Conservation (phyloP, 2,888 invertebrate species). For the Eulithis testata region DNA sequence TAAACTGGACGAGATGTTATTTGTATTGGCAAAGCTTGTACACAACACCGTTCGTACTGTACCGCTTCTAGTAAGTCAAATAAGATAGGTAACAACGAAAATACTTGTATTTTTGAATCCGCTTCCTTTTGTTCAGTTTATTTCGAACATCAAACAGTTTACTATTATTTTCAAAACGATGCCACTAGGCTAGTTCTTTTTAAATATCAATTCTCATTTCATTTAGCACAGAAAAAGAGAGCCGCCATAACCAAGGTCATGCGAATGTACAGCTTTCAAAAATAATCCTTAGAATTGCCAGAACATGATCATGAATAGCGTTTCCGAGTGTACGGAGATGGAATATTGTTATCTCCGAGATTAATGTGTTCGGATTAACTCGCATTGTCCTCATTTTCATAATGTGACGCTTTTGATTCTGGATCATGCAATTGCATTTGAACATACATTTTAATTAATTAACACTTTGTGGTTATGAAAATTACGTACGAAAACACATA, state of each 20-base stretch:
- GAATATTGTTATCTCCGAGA: constrained; percentile 16
- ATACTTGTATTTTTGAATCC: neutral
- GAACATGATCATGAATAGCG: neutral
- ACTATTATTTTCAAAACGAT: too few relatives aligned
- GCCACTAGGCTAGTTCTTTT: too few relatives aligned
- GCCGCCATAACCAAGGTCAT: too few relatives aligned
- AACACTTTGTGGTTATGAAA: constrained; percentile 11
- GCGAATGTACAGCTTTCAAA: neutral
- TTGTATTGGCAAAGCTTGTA: constrained; percentile 18
- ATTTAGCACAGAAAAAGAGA: too few relatives aligned
- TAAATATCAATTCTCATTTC: too few relatives aligned
- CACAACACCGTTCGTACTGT: constrained; percentile 5
- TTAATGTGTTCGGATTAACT: constrained; percentile 31
- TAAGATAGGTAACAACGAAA: constrained; percentile 9
- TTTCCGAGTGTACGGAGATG: constrained; percentile 12
- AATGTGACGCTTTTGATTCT: constrained; percentile 24
- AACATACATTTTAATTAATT: constrained; percentile 18
- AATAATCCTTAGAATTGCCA: constrained; percentile 9
- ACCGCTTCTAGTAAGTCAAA: neutral
- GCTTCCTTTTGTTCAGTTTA: too few relatives aligned
- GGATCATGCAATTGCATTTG: constrained; percentile 22
- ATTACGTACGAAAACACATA: neutral
- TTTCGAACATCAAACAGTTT: too few relatives aligned
- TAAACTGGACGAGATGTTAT: constrained; percentile 15
- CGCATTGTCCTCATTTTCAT: constrained; percentile 33